Base-by-base conservation (phyloP, 2,888 invertebrate species). In the Caenorhabditis doughertyi region DNA sequence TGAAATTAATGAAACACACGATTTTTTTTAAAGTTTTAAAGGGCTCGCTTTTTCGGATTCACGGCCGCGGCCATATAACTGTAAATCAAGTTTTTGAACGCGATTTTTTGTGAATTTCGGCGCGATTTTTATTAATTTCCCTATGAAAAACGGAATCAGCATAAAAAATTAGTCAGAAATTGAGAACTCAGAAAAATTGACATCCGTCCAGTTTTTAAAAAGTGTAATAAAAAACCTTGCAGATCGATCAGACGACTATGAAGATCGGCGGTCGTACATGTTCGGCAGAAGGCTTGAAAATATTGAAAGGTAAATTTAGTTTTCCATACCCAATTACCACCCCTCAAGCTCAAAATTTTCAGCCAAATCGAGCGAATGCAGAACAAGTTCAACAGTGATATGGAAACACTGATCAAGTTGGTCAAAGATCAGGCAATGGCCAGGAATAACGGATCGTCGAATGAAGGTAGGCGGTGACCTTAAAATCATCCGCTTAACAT, bases 351-450 rank as follows among this genome's bases (percentile, higher is more conserved):
- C 32, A 32, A 9, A 32, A 39, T 39, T 9, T 39, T 39, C 39
- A 93, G 93, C 85, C 93, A 93, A 90, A 89, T 96, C 85, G 94
- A 95, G 58, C 94, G 94, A 64, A 93, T 96, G 89, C 95, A 96
- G 92, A 94, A 94, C 83, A 94, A 95, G 42, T 94, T 96, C 89
- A 94, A 95, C 25, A 93, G 94, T 9, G 95, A 96, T 91, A 94
- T 96, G 87, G 94, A 95, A 86, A 93, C 94, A 84, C 95, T 96
- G 83, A 93, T 96, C 89, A 94, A 94, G 67, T 92, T 95, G 85
- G 92, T 95, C 9, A 82, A 77, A 39, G 73, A 74, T 32, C 77
- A 80, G 35, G 29, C 73, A 18, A 79, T 73, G 49, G 25, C 35
- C 2, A 51, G 60, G 13, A 81, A 81, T 32, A 71, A 76, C 56